phyloP scores from a whole-genome alignment of 2,797 vertebrate species.

The Peromyscus eremicus region DNA sequence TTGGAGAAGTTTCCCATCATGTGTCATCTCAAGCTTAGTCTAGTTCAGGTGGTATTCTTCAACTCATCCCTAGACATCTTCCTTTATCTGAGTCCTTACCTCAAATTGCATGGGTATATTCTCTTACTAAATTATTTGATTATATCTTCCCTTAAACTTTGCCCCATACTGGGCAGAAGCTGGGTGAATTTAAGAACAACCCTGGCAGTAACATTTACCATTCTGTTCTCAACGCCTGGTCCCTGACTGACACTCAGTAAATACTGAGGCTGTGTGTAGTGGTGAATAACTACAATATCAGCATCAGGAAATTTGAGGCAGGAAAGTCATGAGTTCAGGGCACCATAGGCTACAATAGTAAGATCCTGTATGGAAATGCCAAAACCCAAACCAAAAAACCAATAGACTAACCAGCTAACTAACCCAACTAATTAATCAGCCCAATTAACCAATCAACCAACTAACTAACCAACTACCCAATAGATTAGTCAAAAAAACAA shows the following conservation, averaged over 20 bases:
- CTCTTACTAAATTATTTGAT: background rate
- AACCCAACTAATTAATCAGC: background rate
- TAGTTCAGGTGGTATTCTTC: background rate
- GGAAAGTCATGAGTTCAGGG: background rate
- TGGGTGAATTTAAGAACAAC: background rate
- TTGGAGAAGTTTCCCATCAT: background rate
- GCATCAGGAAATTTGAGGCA: background rate
- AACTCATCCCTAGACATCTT: background rate
- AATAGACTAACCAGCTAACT: background rate
- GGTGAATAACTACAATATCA: background rate
- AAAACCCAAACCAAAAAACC: background rate
- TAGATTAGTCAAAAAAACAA: background rate
- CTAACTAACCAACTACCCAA: background rate
- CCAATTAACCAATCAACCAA: background rate
- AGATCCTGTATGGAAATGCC: background rate
- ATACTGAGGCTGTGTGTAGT: background rate
- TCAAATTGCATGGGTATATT: background rate
- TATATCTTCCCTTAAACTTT: background rate
- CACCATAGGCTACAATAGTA: background rate
- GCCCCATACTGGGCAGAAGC: background rate
- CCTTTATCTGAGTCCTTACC: background rate
- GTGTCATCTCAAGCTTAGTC: background rate
- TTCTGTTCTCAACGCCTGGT: background rate
- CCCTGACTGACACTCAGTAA: background rate
- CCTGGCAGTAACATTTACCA: background rate